Base-by-base conservation (phyloP, 2,797 vertebrate genomes). In the Sandelia bainsii region DNA sequence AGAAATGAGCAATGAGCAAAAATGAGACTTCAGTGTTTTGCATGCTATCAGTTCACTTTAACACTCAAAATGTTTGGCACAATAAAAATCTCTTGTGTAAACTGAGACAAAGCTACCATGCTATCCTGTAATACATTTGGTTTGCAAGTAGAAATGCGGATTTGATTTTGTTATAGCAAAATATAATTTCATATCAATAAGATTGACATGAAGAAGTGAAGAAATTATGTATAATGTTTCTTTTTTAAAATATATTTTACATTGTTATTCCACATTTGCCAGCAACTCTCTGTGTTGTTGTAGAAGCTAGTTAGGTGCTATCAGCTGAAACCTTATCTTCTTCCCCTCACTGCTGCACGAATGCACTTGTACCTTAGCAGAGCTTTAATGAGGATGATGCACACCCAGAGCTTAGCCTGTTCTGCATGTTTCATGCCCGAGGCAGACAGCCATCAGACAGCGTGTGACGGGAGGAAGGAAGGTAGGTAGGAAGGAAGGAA, bases 331-430 rank as follows among this genome's bases (percentile, higher is more conserved):
- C 61, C 62, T 85, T n/a, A 74, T 64, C 60, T 56, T 48, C 16
- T 42, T 46, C 51, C 42, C 44, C 54, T 69, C 63, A 20, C 39
- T 9, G 72, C 71, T 78, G 73, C 62, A 61, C 48, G 40, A 45
- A 40, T 27, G 62, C 56, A 62, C 63, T 5, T 12, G 76, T 22
- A 68, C 53, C 53, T 22, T 40, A 46, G 71, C 71, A 39, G 77
- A 73, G 67, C 79, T 85, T 69, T 88, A 86, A 83, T 67, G 71
- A 82, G 80, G 54, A 51, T 34, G 72, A 80, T 46, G 66, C 67
- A 49, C 48, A 32, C 20, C n/a, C 67, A 50, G 65, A 56, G 54
- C 77, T 61, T 1, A 2, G 37, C 58, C 72, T 57, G 52, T 51
- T 75, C 39, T 68, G 54, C 63, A 57, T 71, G 58, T 60, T 50